Evolutionary conservation across 2,888 invertebrate genomes (phyloP).

Genomic region (Eristalis pertinax): DNA sequence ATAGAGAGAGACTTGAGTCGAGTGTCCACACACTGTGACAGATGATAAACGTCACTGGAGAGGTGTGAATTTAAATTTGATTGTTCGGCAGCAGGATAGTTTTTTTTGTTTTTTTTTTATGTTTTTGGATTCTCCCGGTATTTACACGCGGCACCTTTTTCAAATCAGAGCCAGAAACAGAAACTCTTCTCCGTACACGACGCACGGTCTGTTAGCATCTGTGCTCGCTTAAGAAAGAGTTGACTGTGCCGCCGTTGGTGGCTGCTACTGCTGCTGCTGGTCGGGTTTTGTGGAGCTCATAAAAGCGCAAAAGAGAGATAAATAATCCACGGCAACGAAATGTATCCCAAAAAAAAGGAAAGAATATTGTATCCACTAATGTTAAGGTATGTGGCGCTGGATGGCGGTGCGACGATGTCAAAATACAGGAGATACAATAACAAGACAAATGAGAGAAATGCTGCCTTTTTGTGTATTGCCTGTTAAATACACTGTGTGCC

Average conservation of each 20-base stretch:
- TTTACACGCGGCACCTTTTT: conserved; percentile 8
- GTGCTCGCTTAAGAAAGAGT: conserved; percentile 26
- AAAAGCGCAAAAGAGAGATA: conserved; percentile 55
- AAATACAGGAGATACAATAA: conserved; percentile 48
- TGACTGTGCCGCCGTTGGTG: conserved; percentile 9
- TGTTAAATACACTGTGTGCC: conserved; percentile 37
- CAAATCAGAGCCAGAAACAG: conserved; percentile 2
- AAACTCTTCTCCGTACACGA: conserved; percentile 3
- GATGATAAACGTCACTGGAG: conserved; percentile 42
- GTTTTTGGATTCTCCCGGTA: neutral
- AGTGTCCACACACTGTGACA: neutral
- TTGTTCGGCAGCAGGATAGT: neutral
- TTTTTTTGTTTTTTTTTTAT: neutral
- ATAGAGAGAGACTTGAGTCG: neutral
- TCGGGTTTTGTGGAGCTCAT: conserved; percentile 10
- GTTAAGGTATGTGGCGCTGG: conserved; percentile 33
- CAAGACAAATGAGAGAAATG: conserved; percentile 51
- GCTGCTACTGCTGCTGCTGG: neutral
- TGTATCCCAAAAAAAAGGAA: conserved; percentile 3
- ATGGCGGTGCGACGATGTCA: conserved; percentile 16
- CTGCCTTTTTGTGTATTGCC: conserved; percentile 26
- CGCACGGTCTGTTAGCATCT: conserved; percentile 2
- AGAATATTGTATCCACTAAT: conserved; percentile 21
- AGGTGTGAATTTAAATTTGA: conserved; percentile 32
- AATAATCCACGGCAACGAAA: conserved; percentile 28